Base-by-base conservation (phyloP, 92 coral and sea anemone genomes). In the Ricordea florida region DNA sequence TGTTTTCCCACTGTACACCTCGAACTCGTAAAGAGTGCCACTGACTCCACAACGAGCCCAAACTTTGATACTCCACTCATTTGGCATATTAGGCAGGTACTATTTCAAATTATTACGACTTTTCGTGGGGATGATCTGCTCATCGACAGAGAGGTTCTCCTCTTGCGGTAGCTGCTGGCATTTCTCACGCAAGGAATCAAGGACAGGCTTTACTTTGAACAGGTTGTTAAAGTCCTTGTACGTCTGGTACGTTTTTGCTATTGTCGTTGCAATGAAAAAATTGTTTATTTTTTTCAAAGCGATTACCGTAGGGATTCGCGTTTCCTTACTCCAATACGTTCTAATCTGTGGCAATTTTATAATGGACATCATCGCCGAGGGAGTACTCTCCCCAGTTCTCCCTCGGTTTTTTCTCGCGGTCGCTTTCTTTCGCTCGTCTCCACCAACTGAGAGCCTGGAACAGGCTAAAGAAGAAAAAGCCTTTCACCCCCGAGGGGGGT, bases 51-150 rank as follows among this genome's bases (percentile, higher is more conserved):
- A n/a, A n/a, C n/a, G n/a, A n/a, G n/a, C n/a, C n/a, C n/a, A n/a
- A n/a, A n/a, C n/a, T n/a, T n/a, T n/a, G n/a, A n/a, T n/a, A n/a
- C n/a, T n/a, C n/a, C n/a, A n/a, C n/a, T n/a, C n/a, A n/a, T n/a
- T n/a, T n/a, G n/a, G n/a, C n/a, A n/a, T 51, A 24, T 69, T 65
- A 9, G 30, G 81, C 7, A 76, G 58, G 70, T 76, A 64, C 47
- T 76, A 62, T 17, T 34, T 31, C 21, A 62, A 42, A 42, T 58
- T 35, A 44, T 55, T 43, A 5, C 18, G 34, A 28, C 60, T 18
- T 20, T 76, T 76, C 7, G 82, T 22, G 0, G 75, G 83, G 31
- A 37, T 47, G 5, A 63, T 63, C 24, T 76, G 83, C 30, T 76
- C 66, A 37, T 76, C 83, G 9, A 76, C 26, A 0, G 83, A 37